These are phyloP conservation scores for Cyclargus thomasi DNA, from an alignment of 1,140 invertebrate genomes.

Conservation along the genomic window DNA sequence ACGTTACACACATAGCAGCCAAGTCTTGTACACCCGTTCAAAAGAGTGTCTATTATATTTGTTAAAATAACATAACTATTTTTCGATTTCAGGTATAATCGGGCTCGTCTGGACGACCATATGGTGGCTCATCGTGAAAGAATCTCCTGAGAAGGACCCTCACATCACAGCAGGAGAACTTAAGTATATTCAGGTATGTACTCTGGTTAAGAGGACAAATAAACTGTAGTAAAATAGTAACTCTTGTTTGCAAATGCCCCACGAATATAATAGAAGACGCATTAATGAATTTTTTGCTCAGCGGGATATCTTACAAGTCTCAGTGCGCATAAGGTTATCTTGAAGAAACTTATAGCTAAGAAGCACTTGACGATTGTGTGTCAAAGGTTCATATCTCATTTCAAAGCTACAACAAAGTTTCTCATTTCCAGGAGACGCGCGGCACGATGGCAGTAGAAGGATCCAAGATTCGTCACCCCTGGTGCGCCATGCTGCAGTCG, in stretches of 20 bases:
- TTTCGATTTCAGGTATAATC: constrained; percentile 70
- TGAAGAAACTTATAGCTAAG: too few species aligned
- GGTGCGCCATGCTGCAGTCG: constrained; percentile 87
- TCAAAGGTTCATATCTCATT: too few species aligned
- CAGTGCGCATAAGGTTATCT: too few species aligned
- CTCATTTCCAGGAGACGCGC: constrained; percentile 53
- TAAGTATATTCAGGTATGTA: constrained; percentile 81
- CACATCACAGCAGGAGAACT: constrained; percentile 84
- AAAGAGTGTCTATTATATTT: constrained; percentile 10
- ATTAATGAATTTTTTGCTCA: too few species aligned
- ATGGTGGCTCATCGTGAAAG: constrained; percentile 84
- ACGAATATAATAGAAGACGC: too few species aligned
- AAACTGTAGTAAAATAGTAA: too few species aligned
- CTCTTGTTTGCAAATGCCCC: too few species aligned
- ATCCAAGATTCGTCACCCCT: constrained; percentile 80
- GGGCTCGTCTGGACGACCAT: constrained; percentile 83
- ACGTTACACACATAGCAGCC: too few species aligned
- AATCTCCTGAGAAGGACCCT: constrained; percentile 85
- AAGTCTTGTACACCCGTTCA: constrained; percentile 34
- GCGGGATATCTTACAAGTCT: too few species aligned
- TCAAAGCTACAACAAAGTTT: too few species aligned
- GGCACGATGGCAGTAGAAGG: constrained; percentile 48
- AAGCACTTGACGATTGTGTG: too few species aligned
- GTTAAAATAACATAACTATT: constrained; percentile 13
- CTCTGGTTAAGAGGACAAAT: too few species aligned